Conservation (phyloP, 2,797 vertebrate genomes). For the Myripristis jacobus region DNA sequence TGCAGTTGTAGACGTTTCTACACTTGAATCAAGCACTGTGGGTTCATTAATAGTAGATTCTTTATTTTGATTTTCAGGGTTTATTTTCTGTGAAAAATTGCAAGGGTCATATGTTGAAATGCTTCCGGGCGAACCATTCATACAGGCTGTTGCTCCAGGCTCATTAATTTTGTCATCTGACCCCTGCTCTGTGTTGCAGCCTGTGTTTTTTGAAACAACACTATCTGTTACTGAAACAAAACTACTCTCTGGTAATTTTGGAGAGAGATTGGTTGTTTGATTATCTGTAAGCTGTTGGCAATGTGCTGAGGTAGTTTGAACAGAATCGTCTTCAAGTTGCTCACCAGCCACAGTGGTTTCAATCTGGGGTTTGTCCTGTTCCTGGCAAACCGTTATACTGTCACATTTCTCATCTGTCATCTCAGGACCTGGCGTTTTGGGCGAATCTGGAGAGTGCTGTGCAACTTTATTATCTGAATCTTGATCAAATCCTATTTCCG, state of each 20-base stretch:
- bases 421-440: constrained; percentile 3
- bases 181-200: background rate
- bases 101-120: background rate
- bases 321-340: constrained; percentile 17
- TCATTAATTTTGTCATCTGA: constrained; percentile 10
- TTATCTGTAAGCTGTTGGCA: constrained; percentile 1
- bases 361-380: background rate
- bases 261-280: background rate
- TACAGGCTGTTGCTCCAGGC: background rate
- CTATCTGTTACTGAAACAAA: constrained; percentile 16
- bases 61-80: background rate
- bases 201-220: constrained; percentile 9
- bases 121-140: background rate
- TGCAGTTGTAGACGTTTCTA: constrained; percentile 10
- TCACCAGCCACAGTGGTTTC: constrained; percentile 3
- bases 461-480: background rate
- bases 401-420: background rate
- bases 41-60: constrained; percentile 9
- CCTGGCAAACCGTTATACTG: background rate
- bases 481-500: constrained; percentile 31
- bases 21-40: constrained; percentile 2
- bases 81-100: constrained; percentile 1
- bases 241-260: constrained; percentile 9
- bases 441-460: background rate
- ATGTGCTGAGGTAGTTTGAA: constrained; percentile 26